Evolutionary conservation across 2,113 vertebrate species (phyloP).

Genomic region (Aix galericulata): DNA sequence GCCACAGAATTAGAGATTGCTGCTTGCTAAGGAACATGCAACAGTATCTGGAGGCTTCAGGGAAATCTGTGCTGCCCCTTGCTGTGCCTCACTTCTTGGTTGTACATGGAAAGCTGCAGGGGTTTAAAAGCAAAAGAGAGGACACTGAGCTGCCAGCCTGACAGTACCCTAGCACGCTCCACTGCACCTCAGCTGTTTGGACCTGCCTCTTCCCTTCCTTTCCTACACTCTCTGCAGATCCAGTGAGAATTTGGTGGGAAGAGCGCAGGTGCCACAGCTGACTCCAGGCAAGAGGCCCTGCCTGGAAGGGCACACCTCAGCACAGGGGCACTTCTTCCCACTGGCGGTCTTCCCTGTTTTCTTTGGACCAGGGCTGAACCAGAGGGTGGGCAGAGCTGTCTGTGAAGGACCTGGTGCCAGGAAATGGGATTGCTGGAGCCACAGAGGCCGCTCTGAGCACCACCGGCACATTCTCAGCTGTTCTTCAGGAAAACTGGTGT

Average conservation of each 20-base stretch:
- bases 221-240: background rate
- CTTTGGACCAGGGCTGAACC: background rate
- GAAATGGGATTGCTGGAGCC: rapidly evolving
- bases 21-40: background rate
- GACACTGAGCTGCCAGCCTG: rapidly evolving
- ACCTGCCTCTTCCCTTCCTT: background rate
- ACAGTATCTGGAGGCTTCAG: background rate
- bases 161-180: background rate
- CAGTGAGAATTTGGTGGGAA: background rate
- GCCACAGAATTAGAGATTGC: background rate
- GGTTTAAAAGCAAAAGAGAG: background rate
- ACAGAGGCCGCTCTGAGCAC: background rate
- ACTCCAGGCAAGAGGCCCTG: background rate
- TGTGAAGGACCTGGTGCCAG: background rate
- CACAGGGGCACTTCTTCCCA: background rate
- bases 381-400: background rate
- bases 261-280: background rate
- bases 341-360: background rate
- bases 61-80: background rate
- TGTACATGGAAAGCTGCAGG: background rate
- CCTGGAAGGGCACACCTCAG: background rate
- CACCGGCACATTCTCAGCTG: background rate
- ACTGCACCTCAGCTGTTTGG: background rate
- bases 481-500: background rate
- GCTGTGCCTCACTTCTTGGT: background rate